Conservation (phyloP, 2,888 invertebrate genomes). For the Noctua janthe region DNA sequence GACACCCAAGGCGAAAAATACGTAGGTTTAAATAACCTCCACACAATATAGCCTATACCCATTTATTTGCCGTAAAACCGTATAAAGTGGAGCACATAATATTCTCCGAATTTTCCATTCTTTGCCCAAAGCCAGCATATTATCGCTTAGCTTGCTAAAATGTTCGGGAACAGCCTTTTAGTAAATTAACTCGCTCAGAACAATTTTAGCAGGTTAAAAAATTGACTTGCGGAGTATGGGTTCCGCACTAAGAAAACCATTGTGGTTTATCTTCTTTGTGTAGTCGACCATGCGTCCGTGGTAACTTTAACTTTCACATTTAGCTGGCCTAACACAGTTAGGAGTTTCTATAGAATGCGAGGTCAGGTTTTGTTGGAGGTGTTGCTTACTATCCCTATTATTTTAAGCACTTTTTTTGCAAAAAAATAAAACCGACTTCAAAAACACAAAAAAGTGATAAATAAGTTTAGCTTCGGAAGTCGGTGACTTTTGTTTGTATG, state of each 20-base stretch:
- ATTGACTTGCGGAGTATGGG: not conserved
- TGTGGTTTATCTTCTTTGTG: not conserved
- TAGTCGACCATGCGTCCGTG: no score
- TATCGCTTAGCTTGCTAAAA: slow-evolving; percentile 46
- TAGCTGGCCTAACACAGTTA: no score
- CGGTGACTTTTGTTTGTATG: no score
- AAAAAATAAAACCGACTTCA: no score
- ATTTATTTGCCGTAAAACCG: slow-evolving; percentile 33
- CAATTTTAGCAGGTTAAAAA: slow-evolving; percentile 39
- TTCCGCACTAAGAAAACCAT: not conserved
- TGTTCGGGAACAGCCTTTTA: slow-evolving; percentile 39
- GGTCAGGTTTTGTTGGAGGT: not conserved
- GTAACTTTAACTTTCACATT: no score
- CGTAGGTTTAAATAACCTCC: not conserved
- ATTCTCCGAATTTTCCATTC: slow-evolving; percentile 19
- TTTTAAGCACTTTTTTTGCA: no score
- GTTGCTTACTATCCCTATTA: no score
- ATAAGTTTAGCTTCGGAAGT: no score
- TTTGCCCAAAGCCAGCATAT: slow-evolving; percentile 37
- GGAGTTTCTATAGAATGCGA: no score
- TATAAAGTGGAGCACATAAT: slow-evolving; percentile 16
- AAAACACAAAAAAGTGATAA: no score
- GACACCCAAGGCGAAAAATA: not conserved
- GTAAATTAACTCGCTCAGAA: slow-evolving; percentile 50
- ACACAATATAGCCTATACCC: slow-evolving; percentile 7